Evolutionary conservation across 1,140 invertebrate genomes (phyloP).

Genomic region (Adoxophyes honmai): DNA sequence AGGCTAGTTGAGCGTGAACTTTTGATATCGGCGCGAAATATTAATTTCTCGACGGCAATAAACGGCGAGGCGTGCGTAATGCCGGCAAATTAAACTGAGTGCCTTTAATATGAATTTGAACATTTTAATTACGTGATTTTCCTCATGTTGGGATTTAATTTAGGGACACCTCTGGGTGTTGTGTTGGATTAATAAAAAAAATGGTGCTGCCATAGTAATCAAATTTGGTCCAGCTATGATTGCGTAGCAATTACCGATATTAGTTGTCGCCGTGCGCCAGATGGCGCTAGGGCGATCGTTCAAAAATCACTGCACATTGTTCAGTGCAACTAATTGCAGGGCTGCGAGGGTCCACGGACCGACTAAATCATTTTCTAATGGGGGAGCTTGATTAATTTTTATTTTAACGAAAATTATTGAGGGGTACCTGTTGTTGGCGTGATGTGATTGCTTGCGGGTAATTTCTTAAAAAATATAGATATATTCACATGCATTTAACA

Average conservation of each 20-base stretch:
- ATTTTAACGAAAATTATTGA: slow-evolving; percentile 18
- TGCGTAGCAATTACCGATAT: slow-evolving; percentile 67
- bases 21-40: slow-evolving; percentile 75
- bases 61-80: slow-evolving; percentile 67
- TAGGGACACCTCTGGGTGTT: not conserved
- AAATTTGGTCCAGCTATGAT: slow-evolving; percentile 3
- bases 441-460: slow-evolving; percentile 1
- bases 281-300: slow-evolving; percentile 66
- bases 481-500: no score
- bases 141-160: slow-evolving; percentile 20
- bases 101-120: slow-evolving; percentile 70
- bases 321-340: slow-evolving; percentile 70
- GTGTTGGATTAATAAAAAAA: not conserved
- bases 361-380: slow-evolving; percentile 70
- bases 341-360: slow-evolving; percentile 57
- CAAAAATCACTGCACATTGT: slow-evolving; percentile 76
- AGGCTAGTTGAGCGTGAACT: slow-evolving; percentile 74
- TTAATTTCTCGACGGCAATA: slow-evolving; percentile 73
- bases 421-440: slow-evolving; percentile 13
- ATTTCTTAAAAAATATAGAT: no score
- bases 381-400: slow-evolving; percentile 33
- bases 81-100: slow-evolving; percentile 72
- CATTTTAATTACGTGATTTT: slow-evolving; percentile 57
- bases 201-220: not conserved
- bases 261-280: slow-evolving; percentile 57